Evolutionary conservation across 1,140 invertebrate genomes (phyloP), one percentile per base, ranked within the genome.

Genomic region (Zaprionus nigranus): DNA sequence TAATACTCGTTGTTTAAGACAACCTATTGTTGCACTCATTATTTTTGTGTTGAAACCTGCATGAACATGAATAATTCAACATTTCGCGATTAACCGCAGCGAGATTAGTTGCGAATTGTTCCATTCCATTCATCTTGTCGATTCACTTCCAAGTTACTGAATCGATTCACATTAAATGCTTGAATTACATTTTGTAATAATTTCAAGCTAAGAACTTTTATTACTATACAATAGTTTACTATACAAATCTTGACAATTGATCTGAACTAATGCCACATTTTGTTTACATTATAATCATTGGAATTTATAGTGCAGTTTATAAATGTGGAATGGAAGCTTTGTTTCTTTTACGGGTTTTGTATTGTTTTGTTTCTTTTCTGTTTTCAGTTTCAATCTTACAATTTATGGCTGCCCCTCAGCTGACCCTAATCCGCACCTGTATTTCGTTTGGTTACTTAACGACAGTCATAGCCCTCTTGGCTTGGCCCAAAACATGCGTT

Each of bases 351-450:
- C 24, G 40, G 15, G 15, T 22, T 24, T 51, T 24, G 15, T 26
- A 36, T 24, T 13, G 17, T 54, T 9, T 4, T 28, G 28, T 22
- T 28, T 61, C 49, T 49, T 20, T 49, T 7, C 40, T 56, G 49
- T 56, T 80, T 56, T 81, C 34, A 49, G 54, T 67, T 67, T 72
- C 49, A 77, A 62, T 59, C 57, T 59, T 40, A 71, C 49, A 81
- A 78, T 67, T 78, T 82, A 63, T 73, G 24, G 38, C 51, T 61
- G 63, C n/a, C 22, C 36, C 40, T 40, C 46, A 63, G 61, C 36
- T 87, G 85, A 87, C 84, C 84, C 79, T 87, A 87, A 87, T 87
- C 84, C 84, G 84, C 84, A 87, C 84, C 84, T 87, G 84, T 87
- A 81, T 81, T 81, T 67, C 61, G 49, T 72, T 58, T 75, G 30